phyloP scores from a whole-genome alignment of 1,140 invertebrate genomes.

The Scaptomyza montana region DNA sequence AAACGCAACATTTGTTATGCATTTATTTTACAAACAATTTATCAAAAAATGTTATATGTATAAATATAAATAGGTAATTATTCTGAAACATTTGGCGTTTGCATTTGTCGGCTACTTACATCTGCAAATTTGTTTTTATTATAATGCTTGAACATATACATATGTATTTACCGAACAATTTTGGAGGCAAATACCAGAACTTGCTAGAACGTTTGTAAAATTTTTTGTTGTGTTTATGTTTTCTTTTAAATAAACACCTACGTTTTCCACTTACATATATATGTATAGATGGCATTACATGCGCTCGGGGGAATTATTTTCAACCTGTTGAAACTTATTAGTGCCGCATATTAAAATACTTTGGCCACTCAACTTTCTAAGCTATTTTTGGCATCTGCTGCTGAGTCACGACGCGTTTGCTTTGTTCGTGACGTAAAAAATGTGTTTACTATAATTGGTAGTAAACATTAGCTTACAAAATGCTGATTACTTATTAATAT shows the following conservation, averaged over 20 bases:
- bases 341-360: slow-evolving; percentile 59
- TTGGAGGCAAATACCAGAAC: slow-evolving; percentile 33
- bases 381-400: slow-evolving; percentile 67
- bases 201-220: slow-evolving; percentile 43
- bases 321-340: slow-evolving; percentile 68
- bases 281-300: neutral
- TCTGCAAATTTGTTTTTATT: neutral
- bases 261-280: slow-evolving; percentile 13
- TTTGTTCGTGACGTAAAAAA: slow-evolving; percentile 53
- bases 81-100: neutral
- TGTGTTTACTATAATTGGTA: slow-evolving; percentile 7
- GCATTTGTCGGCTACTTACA: neutral
- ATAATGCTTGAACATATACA: slow-evolving; percentile 16
- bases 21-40: slow-evolving; percentile 3
- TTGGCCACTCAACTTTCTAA: slow-evolving; percentile 58
- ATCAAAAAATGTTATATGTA: slow-evolving; percentile 3
- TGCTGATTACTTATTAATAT: no score
- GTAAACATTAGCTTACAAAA: neutral
- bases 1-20: neutral
- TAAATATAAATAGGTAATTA: no score
- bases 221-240: slow-evolving; percentile 15
- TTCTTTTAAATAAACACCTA: slow-evolving; percentile 22
- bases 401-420: slow-evolving; percentile 68
- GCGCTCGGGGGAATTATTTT: slow-evolving; percentile 32
- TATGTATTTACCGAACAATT: slow-evolving; percentile 10